Evolutionary conservation across 2,888 invertebrate genomes (phyloP), one percentile per base, ranked within the genome.

Genomic region (Enoplolaimus lenunculus): DNA sequence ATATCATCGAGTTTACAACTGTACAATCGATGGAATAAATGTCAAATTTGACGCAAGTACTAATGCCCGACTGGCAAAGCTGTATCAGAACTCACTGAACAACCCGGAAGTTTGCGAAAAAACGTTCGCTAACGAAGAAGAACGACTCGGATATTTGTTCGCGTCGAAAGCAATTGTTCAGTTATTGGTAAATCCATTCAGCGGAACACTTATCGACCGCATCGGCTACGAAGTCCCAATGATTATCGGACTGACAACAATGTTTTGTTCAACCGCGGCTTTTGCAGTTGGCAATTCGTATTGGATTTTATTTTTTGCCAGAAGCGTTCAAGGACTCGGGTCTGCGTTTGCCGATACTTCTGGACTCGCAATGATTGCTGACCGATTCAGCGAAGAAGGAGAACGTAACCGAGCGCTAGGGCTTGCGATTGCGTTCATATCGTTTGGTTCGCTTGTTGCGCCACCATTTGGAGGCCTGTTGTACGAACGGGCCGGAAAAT

Each of bases 121-220:
- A n/a, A n/a, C n/a, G n/a, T n/a, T n/a, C n/a, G n/a, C n/a, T n/a
- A n/a, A n/a, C n/a, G n/a, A n/a, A n/a, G n/a, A n/a, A n/a, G 89
- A 91, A 21, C 93, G 94, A 28, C 91, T 98, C 30, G 98, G 98
- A 73, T 84, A 95, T 73, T 86, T 99, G 29, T 99, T 99, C 81
- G 98, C 98, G 33, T 95, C 94, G 67, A 99, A 99, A 83, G 98
- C 98, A 65, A 93, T 98, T 76, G 90, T 99, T 13, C 97, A 99
- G 82, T 87, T 99, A 74, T 90, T 95, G 88, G 88, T 99, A 73
- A 98, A 97, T 83, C 98, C 98, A 1, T 93, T 99, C 81, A 93
- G 93, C 62, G 98, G 98, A 66, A 92, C 93, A 70, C 86, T 98
- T 77, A 99, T 99, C 77, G 98, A 99, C 84, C 88, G 91, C 78